Percentiles rank a stretch among this genome's conserved stretches.
phyloP scores from a whole-genome alignment of 2,797 vertebrate genomes.

The Sebastes umbrosus region DNA sequence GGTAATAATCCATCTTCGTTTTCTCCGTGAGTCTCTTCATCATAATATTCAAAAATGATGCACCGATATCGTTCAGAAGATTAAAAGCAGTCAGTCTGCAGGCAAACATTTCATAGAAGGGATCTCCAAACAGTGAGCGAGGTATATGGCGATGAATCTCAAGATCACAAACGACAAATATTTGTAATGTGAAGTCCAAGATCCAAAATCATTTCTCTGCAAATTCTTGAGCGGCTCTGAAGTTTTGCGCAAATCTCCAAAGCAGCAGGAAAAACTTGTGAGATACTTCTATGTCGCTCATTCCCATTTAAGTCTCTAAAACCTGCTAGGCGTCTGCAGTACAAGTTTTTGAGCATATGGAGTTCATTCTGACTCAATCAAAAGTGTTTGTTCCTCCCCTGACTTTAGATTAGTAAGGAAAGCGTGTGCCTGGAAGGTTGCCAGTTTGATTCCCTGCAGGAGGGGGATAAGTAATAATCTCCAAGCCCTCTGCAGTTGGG shows the following conservation, averaged over 20 bases:
- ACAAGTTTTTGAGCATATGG: neutral
- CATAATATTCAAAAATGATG: neutral
- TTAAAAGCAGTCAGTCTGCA: neutral
- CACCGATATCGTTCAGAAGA: neutral
- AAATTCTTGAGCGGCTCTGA: neutral
- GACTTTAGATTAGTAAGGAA: neutral
- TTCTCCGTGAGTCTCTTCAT: neutral
- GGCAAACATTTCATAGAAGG: neutral
- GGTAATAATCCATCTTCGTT: neutral
- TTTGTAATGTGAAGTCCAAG: neutral
- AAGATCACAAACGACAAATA: neutral
- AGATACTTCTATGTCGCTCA: neutral
- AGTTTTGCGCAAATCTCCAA: neutral
- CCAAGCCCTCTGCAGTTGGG: neutral
- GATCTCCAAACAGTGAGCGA: neutral
- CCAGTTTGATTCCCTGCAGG: neutral
- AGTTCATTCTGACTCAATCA: conserved; percentile 1
- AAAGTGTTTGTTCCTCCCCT: neutral
- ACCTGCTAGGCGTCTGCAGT: neutral
- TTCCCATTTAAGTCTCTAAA: neutral
- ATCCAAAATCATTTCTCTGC: neutral
- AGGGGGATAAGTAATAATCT: neutral
- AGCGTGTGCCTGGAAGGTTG: neutral
- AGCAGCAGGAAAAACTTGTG: neutral
- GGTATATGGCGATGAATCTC: neutral